phyloP scores from a whole-genome alignment of 2,113 vertebrate genomes.

The Astur gentilis region DNA sequence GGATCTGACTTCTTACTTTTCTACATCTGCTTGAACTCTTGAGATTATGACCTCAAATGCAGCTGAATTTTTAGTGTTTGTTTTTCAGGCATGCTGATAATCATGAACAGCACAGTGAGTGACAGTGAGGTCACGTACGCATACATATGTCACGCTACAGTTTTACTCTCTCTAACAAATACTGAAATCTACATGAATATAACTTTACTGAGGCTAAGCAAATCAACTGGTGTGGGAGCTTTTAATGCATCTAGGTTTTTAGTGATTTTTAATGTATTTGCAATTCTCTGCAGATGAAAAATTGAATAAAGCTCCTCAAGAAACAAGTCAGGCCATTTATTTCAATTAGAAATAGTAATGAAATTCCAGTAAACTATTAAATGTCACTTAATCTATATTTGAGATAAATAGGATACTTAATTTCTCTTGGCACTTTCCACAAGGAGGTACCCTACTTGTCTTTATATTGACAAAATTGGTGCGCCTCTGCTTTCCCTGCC shows the following conservation, averaged over 20 bases:
- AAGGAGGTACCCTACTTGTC: slow-evolving; percentile 13
- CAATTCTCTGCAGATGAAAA: slow-evolving; percentile 32
- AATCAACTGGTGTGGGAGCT: not conserved
- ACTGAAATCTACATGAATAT: not conserved
- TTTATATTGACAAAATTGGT: slow-evolving; percentile 26
- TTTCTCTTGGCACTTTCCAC: slow-evolving; percentile 42
- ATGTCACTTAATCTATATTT: slow-evolving; percentile 65
- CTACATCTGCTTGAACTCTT: slow-evolving; percentile 27
- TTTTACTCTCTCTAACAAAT: slow-evolving; percentile 14
- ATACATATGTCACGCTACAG: not conserved
- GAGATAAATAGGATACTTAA: slow-evolving; percentile 59
- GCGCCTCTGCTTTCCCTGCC: not conserved
- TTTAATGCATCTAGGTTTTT: not conserved
- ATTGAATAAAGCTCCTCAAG: slow-evolving; percentile 44
- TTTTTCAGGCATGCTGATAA: not conserved
- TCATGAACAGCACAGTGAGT: slow-evolving; percentile 2
- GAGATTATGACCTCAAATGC: slow-evolving; percentile 3
- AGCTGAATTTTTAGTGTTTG: slow-evolving; percentile 2
- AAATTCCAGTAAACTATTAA: slow-evolving; percentile 73
- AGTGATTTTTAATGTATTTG: slow-evolving; percentile 33
- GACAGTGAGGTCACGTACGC: not conserved
- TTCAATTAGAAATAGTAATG: slow-evolving; percentile 72
- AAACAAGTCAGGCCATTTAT: slow-evolving; percentile 59
- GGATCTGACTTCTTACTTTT: not conserved
- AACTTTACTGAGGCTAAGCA: not conserved